Evolutionary conservation across 2,797 vertebrate genomes (phyloP).

Genomic region (Pogonophryne albipinna): DNA sequence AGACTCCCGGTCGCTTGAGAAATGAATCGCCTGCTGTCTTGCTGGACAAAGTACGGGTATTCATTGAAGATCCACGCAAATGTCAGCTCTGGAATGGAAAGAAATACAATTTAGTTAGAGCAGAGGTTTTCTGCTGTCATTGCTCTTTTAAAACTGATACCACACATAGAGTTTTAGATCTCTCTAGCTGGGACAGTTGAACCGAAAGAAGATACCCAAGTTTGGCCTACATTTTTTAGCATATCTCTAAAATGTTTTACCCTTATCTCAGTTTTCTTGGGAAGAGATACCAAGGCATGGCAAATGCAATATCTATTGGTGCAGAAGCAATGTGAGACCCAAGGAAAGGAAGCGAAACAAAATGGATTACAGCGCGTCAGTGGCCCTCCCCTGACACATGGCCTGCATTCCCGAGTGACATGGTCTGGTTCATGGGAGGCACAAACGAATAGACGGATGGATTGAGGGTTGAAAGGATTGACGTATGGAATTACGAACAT

Average conservation of each 20-base stretch:
- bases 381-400: slow-evolving; percentile 78
- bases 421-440: slow-evolving; percentile 43
- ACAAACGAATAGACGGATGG: slow-evolving; percentile 18
- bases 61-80: slow-evolving; percentile 98
- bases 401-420: slow-evolving; percentile 65
- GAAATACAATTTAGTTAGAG: slow-evolving; percentile 23
- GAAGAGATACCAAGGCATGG: slow-evolving; percentile 43
- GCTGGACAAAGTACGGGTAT: slow-evolving; percentile 92
- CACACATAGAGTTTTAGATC: not conserved
- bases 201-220: slow-evolving; percentile 22
- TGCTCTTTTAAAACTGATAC: slow-evolving; percentile 2
- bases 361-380: slow-evolving; percentile 81
- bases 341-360: slow-evolving; percentile 82
- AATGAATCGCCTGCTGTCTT: slow-evolving; percentile 93
- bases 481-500: slow-evolving; percentile 24
- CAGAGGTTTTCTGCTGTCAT: not conserved
- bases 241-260: slow-evolving; percentile 30
- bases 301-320: slow-evolving; percentile 58
- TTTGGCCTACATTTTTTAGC: slow-evolving; percentile 38
- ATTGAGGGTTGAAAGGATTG: slow-evolving; percentile 39
- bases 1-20: slow-evolving; percentile 96
- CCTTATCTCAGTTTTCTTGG: slow-evolving; percentile 50
- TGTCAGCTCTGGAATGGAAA: slow-evolving; percentile 83
- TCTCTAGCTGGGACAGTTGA: slow-evolving; percentile 1
- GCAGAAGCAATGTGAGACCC: slow-evolving; percentile 64